These are phyloP conservation scores for Toxonevra muliebris DNA, from an alignment of 2,888 invertebrate species.

Conservation along the genomic window DNA sequence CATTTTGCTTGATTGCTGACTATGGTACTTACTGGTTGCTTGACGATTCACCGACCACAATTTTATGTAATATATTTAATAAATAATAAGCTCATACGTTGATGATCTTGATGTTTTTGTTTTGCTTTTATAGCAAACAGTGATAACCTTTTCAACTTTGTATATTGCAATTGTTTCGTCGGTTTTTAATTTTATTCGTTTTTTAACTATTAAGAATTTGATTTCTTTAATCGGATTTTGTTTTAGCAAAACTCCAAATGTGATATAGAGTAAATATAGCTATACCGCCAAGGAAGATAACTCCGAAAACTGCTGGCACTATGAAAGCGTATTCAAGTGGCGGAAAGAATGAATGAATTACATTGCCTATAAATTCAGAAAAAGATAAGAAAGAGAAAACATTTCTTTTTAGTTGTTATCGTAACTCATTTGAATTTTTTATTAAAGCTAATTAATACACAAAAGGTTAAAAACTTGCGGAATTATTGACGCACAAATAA, in stretches of 20 bases:
- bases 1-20: conserved; percentile 50
- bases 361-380: conserved; percentile 65
- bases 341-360: conserved; percentile 67
- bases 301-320: conserved; percentile 70
- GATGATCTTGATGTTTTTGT: too few relatives aligned
- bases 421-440: background rate
- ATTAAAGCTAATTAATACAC: conserved; percentile 3
- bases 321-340: conserved; percentile 70
- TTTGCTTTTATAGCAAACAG: too few relatives aligned
- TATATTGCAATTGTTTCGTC: too few relatives aligned
- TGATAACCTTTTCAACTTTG: too few relatives aligned
- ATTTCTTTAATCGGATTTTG: conserved; percentile 23
- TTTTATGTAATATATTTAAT: too few relatives aligned
- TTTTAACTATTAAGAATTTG: too few relatives aligned
- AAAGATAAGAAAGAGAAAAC: background rate
- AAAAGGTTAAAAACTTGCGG: background rate
- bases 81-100: too few relatives aligned
- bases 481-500: too few relatives aligned
- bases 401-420: background rate
- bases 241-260: conserved; percentile 51
- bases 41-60: too few relatives aligned
- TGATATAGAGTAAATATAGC: conserved; percentile 73
- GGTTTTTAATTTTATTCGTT: background rate
- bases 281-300: conserved; percentile 73
- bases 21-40: background rate